Conservation (phyloP, 2,888 invertebrate species). For the Apamea crenata region DNA sequence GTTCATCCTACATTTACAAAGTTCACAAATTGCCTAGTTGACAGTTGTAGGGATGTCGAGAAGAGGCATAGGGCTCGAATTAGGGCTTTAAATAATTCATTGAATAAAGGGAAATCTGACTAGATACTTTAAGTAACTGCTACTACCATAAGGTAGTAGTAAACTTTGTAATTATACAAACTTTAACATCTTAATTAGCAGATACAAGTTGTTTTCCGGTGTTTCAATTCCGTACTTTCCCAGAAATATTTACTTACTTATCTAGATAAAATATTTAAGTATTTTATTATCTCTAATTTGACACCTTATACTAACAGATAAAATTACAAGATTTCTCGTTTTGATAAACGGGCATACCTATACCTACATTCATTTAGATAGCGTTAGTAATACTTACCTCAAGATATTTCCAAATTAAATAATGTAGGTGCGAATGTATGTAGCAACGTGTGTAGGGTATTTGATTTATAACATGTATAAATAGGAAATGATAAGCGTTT, state of each 20-base stretch:
- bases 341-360: conserved; percentile 41
- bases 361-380: conserved; percentile 49
- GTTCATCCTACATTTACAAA: conserved; percentile 20
- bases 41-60: conserved; percentile 26
- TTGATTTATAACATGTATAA: conserved; percentile 60
- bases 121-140: conserved; percentile 5
- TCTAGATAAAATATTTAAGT: conserved; percentile 39
- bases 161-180: conserved; percentile 8
- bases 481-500: conserved; percentile 59
- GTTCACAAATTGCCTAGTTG: conserved; percentile 33
- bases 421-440: conserved; percentile 31
- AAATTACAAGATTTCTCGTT: conserved; percentile 52
- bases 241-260: conserved; percentile 35
- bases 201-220: conserved; percentile 12
- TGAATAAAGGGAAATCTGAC: background rate
- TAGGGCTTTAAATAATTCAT: conserved; percentile 16
- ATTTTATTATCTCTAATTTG: conserved; percentile 47
- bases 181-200: conserved; percentile 29
- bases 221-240: conserved; percentile 25
- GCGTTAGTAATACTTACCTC: conserved; percentile 16
- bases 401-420: conserved; percentile 44
- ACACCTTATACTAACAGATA: conserved; percentile 54
- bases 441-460: conserved; percentile 40
- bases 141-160: background rate
- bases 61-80: conserved; percentile 6